Evolutionary conservation across 2,113 vertebrate species (phyloP).

Genomic region (Mirounga angustirostris): DNA sequence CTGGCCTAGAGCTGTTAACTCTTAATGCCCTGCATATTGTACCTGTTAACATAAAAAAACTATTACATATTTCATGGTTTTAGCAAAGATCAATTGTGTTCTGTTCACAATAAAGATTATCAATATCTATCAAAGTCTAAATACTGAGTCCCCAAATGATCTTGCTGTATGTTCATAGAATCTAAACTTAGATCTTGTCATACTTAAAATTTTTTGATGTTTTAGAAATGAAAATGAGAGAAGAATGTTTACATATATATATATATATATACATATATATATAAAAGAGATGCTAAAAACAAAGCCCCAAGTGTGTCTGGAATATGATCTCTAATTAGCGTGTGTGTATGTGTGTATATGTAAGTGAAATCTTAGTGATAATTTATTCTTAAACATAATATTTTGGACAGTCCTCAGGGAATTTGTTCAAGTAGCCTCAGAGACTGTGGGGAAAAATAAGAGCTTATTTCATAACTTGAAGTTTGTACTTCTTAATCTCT

Average conservation of each 20-base stretch:
- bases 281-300: neutral
- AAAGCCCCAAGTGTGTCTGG: neutral
- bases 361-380: neutral
- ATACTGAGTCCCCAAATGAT: slow-evolving; percentile 16
- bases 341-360: neutral
- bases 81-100: slow-evolving; percentile 65
- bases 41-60: slow-evolving; percentile 72
- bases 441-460: neutral
- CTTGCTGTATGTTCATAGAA: neutral
- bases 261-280: neutral
- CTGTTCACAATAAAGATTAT: slow-evolving; percentile 75
- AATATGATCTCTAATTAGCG: neutral
- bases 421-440: neutral
- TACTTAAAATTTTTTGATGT: slow-evolving; percentile 52
- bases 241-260: neutral
- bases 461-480: neutral
- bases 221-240: slow-evolving; percentile 57
- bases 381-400: slow-evolving; percentile 11
- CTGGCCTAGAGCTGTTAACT: slow-evolving; percentile 92
- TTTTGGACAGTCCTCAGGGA: neutral
- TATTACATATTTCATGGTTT: slow-evolving; percentile 72
- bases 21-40: slow-evolving; percentile 85
- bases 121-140: slow-evolving; percentile 50
- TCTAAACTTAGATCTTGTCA: slow-evolving; percentile 44
- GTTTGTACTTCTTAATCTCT: neutral